Base-by-base conservation (phyloP, 2,888 invertebrate genomes). In the Stenoptilia bipunctidactyla region DNA sequence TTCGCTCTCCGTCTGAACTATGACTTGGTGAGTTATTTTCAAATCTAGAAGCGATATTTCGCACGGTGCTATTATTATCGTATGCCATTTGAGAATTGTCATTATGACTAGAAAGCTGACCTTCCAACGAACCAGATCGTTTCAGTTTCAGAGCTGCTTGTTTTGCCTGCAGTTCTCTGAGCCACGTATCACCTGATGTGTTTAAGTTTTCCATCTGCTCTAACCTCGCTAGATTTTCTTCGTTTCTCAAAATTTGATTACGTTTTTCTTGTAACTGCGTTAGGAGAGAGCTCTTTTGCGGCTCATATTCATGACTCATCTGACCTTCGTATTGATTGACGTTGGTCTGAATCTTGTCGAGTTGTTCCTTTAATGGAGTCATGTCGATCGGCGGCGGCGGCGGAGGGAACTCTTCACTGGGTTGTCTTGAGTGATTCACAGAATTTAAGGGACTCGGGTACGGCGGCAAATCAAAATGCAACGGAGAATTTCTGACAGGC, bases 321-420 rank as follows among this genome's bases (percentile, higher is more conserved):
- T 43, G 61, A 58, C 61, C 75, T 58, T 49, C 47, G 8, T 46
- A 43, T 15, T 58, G 57, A 3, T 44, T 27, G 40, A 58, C 65
- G 6, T 51, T 46, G 27, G 57, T 62, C 53, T 76, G 71, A 37
- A 87, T 75, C 52, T 85, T 83, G 46, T 79, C 74, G 5, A 88
- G 63, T 62, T 89, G 87, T 47, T 89, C 87, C 43, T 89, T 88
- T 0, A 90, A 69, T 0, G 88, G 87, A 14, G 87, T 88, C 45
- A 91, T 74, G 48, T 92, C 91, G 36, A 92, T 85, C 0, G 91
- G 91, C 1, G 92, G 90, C 0, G 94, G 94, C n/a, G 93, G 93
- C 3, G 94, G 94, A 37, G 94, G 94, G 55, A 95, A 94, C 55
- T 95, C 94, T 70, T 94, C 94, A 65, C 94, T 94, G 0, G 92